These are phyloP conservation scores for Camelus bactrianus DNA, from an alignment of 2,113 vertebrate species.

Conservation along the genomic window DNA sequence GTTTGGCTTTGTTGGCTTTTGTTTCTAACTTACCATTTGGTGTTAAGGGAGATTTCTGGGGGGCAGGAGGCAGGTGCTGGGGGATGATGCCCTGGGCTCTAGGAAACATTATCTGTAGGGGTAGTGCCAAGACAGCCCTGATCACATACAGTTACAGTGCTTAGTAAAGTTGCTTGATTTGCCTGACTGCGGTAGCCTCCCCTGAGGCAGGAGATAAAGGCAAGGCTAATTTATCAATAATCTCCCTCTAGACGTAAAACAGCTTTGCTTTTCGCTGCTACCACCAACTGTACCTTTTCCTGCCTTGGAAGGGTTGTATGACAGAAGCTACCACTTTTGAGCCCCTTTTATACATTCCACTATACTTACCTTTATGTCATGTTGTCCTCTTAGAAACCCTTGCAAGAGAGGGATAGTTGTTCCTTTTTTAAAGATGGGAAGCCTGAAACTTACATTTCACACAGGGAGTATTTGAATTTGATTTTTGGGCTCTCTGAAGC, in stretches of 20 bases:
- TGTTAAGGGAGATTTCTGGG: not conserved
- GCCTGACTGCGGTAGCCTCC: not conserved
- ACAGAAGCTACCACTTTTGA: slow-evolving; percentile 25
- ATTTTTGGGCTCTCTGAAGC: not conserved
- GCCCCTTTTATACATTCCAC: not conserved
- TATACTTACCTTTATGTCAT: not conserved
- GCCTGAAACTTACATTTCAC: slow-evolving; percentile 21
- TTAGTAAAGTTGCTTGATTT: not conserved
- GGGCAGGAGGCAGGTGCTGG: too few species aligned
- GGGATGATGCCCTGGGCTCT: not conserved
- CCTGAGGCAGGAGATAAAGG: not conserved
- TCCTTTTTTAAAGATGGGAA: slow-evolving; percentile 34
- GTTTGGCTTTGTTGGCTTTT: not conserved
- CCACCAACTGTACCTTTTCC: not conserved
- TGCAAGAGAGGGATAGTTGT: slow-evolving; percentile 25
- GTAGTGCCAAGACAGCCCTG: not conserved
- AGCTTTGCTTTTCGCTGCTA: not conserved
- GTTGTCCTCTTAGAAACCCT: slow-evolving; percentile 26
- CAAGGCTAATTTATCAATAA: not conserved
- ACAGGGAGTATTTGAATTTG: slow-evolving; percentile 31
- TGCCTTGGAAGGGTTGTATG: not conserved
- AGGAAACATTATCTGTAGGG: not conserved
- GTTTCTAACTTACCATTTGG: not conserved
- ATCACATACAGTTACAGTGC: not conserved
- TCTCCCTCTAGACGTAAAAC: not conserved